These are phyloP conservation scores for Bradypodion ventrale DNA, from an alignment of 2,797 vertebrate genomes.

Conservation along the genomic window DNA sequence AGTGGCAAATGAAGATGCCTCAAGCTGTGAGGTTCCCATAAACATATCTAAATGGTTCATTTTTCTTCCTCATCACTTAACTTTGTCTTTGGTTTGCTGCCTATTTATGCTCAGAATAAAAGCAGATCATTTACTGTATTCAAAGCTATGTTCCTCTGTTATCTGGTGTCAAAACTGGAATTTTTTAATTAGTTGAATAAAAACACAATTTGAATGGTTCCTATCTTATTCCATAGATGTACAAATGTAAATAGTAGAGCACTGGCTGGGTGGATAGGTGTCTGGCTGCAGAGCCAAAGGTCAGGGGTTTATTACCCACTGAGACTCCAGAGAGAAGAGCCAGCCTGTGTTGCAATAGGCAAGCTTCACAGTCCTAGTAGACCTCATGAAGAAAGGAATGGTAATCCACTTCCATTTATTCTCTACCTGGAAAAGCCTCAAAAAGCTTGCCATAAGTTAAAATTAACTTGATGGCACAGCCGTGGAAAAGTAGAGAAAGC, in stretches of 20 bases:
- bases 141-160: conserved; percentile 57
- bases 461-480: no score
- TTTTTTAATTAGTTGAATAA: conserved; percentile 56
- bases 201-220: conserved; percentile 48
- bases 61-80: conserved; percentile 74
- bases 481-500: conserved; percentile 34
- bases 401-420: no score
- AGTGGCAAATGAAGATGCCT: conserved; percentile 71
- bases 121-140: conserved; percentile 67
- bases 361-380: no score
- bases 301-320: no score
- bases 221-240: conserved; percentile 49
- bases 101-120: conserved; percentile 72
- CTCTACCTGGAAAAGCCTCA: no score
- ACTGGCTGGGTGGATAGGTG: no score
- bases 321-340: no score
- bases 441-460: no score
- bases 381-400: no score
- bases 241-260: conserved; percentile 55
- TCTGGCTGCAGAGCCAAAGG: no score
- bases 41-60: conserved; percentile 76
- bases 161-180: conserved; percentile 57
- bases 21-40: conserved; percentile 70
- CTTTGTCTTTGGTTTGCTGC: conserved; percentile 68
- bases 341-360: no score